phyloP scores from a whole-genome alignment of 2,888 invertebrate species.

The Resseliella maxima region DNA sequence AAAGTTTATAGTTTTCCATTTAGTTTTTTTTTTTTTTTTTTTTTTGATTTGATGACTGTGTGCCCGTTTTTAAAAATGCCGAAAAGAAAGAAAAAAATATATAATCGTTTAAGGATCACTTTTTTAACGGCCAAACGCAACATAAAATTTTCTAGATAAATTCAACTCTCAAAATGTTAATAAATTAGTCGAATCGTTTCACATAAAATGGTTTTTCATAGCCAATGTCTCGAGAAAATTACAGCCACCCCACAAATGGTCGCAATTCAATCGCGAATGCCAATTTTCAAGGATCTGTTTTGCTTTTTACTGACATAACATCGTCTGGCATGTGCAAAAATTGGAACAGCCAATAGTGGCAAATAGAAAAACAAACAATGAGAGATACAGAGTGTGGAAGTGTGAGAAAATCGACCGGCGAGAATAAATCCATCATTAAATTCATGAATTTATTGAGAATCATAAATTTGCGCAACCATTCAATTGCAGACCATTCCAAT shows the following conservation, averaged over 20 bases:
- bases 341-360: background rate
- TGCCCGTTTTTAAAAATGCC: background rate
- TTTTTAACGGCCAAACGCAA: constrained; percentile 13
- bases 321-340: background rate
- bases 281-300: background rate
- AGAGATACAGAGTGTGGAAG: background rate
- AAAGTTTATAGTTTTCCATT: constrained; percentile 27
- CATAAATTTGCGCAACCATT: constrained; percentile 24
- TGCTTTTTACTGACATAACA: background rate
- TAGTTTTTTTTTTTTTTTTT: background rate
- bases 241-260: background rate
- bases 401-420: background rate
- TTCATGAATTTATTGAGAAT: constrained; percentile 53
- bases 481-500: constrained; percentile 20
- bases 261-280: background rate
- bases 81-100: background rate
- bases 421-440: constrained; percentile 27
- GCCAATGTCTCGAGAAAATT: background rate
- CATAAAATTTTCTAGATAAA: background rate
- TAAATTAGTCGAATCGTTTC: constrained; percentile 27
- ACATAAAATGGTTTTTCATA: constrained; percentile 20
- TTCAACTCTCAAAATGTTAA: background rate
- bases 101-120: background rate
- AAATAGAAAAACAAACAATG: background rate
- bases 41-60: background rate